Conservation (phyloP, 2,888 invertebrate species). For the Pardosa pseudoannulata region DNA sequence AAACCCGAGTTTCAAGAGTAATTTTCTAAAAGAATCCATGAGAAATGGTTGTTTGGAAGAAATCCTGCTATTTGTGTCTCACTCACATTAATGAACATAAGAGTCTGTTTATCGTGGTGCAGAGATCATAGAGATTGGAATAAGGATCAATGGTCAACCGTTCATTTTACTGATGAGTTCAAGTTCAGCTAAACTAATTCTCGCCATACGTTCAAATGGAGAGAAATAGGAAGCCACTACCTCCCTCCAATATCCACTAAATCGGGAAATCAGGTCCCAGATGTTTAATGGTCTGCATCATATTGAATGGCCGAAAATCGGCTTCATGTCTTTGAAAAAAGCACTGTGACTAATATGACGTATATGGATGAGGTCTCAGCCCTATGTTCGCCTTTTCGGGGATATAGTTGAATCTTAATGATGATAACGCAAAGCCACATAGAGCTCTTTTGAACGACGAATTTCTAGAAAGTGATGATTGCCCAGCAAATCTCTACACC, state of each 20-base stretch:
- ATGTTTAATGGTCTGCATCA: slow-evolving; percentile 27
- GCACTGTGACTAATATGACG: no score
- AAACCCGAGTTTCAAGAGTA: not conserved
- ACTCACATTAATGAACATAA: not conserved
- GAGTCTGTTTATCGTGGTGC: not conserved
- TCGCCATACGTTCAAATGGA: slow-evolving; percentile 13
- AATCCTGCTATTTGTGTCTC: not conserved
- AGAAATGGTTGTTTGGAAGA: not conserved
- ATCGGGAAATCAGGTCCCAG: slow-evolving; percentile 23
- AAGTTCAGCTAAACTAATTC: not conserved
- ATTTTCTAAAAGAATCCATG: not conserved
- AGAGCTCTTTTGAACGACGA: no score
- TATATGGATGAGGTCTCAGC: no score
- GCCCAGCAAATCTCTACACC: no score
- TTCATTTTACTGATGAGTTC: not conserved
- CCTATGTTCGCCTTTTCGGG: no score
- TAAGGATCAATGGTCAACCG: not conserved
- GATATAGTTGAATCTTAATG: no score
- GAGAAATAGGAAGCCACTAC: not conserved
- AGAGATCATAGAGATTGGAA: slow-evolving; percentile 10
- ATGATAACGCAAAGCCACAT: no score
- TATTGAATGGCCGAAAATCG: no score
- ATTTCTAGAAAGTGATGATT: no score
- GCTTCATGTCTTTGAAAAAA: no score
- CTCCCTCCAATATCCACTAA: slow-evolving; percentile 39